Conservation (phyloP, 2,113 vertebrate genomes). For the Lasiurus cinereus region DNA sequence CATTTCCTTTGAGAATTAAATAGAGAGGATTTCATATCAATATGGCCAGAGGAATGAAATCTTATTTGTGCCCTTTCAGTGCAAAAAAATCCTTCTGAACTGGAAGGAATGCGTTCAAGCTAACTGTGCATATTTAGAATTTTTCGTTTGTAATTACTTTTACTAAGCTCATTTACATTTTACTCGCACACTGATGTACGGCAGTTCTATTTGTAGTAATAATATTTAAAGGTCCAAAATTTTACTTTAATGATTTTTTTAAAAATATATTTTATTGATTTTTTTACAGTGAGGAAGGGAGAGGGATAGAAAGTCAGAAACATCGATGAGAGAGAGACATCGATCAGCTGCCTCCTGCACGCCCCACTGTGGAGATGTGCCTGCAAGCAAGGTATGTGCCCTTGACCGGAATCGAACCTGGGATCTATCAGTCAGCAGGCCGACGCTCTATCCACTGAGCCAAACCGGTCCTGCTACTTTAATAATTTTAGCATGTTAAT, state of each 20-base stretch:
- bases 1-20: slow-evolving; percentile 57
- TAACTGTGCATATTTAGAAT: neutral
- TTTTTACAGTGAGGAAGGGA: too few relatives aligned
- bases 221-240: neutral
- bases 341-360: too few relatives aligned
- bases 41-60: neutral
- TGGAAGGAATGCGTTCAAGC: neutral
- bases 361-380: too few relatives aligned
- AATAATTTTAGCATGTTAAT: neutral
- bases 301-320: too few relatives aligned
- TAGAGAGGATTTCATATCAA: neutral
- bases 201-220: neutral
- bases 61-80: neutral
- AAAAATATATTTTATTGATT: too few relatives aligned
- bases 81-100: neutral
- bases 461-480: neutral
- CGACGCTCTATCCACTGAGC: too few relatives aligned
- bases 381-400: too few relatives aligned
- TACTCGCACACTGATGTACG: neutral
- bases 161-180: neutral
- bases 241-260: slow-evolving; percentile 33
- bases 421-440: too few relatives aligned
- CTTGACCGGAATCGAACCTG: too few relatives aligned
- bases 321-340: too few relatives aligned
- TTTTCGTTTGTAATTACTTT: neutral